Conservation (phyloP, 1,140 invertebrate species). For the Triops longicaudatus region DNA sequence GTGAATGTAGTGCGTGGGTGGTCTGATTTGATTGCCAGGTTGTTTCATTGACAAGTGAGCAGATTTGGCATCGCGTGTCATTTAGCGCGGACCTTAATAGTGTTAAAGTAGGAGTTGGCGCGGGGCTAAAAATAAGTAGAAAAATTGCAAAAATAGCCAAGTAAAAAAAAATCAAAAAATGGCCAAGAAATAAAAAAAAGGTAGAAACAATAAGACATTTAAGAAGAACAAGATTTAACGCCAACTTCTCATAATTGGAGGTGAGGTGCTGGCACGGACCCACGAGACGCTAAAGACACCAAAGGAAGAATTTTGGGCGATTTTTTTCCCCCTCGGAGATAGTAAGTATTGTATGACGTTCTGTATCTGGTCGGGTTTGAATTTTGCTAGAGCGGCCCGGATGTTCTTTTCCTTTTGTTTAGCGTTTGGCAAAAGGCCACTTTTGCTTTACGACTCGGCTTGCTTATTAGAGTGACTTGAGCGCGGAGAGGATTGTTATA, state of each 20-base stretch:
- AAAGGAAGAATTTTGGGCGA: neutral
- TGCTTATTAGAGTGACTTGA: neutral
- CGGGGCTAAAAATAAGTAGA: neutral
- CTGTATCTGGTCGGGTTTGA: neutral
- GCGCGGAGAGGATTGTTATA: neutral
- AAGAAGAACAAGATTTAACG: no score
- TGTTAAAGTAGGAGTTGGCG: neutral
- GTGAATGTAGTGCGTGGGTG: neutral
- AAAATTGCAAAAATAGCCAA: no score
- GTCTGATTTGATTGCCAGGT: neutral
- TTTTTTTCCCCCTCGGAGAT: no score
- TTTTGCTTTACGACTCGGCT: neutral
- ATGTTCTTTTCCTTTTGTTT: neutral
- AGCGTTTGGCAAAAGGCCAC: neutral
- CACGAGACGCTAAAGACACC: neutral
- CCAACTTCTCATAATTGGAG: neutral
- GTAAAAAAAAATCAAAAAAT: no score
- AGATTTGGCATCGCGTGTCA: slow-evolving; percentile 1
- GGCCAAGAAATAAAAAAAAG: no score
- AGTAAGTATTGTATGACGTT: neutral
- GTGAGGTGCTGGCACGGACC: neutral
- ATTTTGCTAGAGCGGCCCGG: neutral
- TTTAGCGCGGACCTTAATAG: neutral
- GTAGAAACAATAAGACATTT: no score
- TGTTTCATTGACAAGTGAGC: neutral